Evolutionary conservation across 2,797 vertebrate genomes (phyloP), one percentile per base, ranked within the genome.

Genomic region (Crotalus adamanteus): DNA sequence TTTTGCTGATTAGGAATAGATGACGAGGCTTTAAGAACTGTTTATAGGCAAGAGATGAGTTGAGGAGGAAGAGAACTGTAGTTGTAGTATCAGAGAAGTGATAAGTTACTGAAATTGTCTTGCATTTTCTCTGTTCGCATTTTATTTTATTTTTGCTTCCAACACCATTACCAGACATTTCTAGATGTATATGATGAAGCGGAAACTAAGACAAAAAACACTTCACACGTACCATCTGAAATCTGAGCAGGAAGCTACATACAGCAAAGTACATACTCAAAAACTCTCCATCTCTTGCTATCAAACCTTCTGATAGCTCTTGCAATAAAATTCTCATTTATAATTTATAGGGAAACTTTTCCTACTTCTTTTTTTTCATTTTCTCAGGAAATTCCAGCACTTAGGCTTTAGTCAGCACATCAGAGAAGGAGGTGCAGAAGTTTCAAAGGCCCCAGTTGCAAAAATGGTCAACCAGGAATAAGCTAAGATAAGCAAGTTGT

Each of bases 341-440:
- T 95, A 95, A 95, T 95, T 95, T 93, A 94, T 94, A 90, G 92
- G 61, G 12, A 37, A 26, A 90, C 86, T 95, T 96, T 94, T 95
- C 92, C 90, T n/a, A 13, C 89, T 14, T 53, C 59, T 89, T 91
- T 18, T 16, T 42, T 83, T 78, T 22, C 18, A 65, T 95, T 91
- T 93, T 93, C 83, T 61, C 37, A 16, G 6, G 88, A 90, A 87
- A 93, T 31, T 63, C 51, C 91, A 86, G 92, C 94, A 31, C 37
- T 53, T 22, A 87, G 57, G 37, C 20, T 89, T 94, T 65, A 93
- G 31, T 94, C 89, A 95, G 85, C 59, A 92, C 91, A 83, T 83
- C 31, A 73, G 42, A 94, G 18, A 55, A 94, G 14, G 87, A 16
- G 16, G 42, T 26, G 86, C 51, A 91, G 94, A 93, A 93, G 92